phyloP scores from a whole-genome alignment of 1,140 invertebrate genomes.

The Tetramorium alpestre region DNA sequence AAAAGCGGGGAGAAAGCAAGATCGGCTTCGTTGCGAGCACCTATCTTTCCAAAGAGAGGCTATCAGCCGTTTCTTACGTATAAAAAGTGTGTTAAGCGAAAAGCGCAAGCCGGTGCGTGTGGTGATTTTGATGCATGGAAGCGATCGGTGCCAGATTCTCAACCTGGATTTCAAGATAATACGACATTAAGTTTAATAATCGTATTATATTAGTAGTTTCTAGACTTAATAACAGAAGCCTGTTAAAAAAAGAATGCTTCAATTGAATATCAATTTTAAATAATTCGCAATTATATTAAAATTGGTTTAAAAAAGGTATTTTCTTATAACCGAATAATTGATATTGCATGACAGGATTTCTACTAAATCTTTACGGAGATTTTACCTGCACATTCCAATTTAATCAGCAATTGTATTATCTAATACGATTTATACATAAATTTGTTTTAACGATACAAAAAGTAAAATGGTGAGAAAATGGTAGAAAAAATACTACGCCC shows the following conservation, averaged over 20 bases:
- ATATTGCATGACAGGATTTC: not conserved
- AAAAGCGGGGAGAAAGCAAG: conserved; percentile 71
- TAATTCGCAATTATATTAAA: not conserved
- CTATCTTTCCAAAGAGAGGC: conserved; percentile 64
- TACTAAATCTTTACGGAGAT: not conserved
- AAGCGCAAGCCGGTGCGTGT: conserved; percentile 19
- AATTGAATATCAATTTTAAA: conserved; percentile 7
- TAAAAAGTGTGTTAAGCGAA: conserved; percentile 42
- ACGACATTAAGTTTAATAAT: conserved; percentile 32
- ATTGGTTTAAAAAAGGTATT: not conserved
- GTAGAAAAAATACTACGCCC: not conserved
- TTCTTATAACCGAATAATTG: not conserved
- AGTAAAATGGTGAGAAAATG: not conserved
- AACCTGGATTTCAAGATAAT: not conserved
- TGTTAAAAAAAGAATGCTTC: not conserved
- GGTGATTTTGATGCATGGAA: conserved; percentile 59
- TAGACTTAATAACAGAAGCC: not conserved
- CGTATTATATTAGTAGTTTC: not conserved
- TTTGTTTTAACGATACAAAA: not conserved
- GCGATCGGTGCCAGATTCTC: conserved; percentile 27
- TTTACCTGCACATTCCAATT: not conserved
- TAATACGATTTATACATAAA: not conserved
- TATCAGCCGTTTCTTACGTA: conserved; percentile 24
- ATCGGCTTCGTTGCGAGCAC: conserved; percentile 52
- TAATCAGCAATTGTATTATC: not conserved